Evolutionary conservation across 2,113 vertebrate genomes (phyloP).

Genomic region (Elephantulus edwardii): DNA sequence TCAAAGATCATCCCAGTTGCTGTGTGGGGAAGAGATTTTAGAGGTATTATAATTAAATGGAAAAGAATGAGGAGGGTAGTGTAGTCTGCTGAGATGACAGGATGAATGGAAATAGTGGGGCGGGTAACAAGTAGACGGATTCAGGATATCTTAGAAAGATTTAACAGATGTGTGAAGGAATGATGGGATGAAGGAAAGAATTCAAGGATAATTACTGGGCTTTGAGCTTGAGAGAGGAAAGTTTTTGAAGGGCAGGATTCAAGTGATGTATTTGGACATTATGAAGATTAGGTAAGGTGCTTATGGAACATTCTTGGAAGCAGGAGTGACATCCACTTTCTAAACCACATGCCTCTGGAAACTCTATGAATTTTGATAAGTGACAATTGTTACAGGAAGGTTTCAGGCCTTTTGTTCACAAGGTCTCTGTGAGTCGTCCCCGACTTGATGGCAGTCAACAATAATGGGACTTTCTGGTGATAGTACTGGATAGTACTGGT

Average conservation of each 20-base stretch:
- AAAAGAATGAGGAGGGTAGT: neutral
- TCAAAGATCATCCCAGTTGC: neutral
- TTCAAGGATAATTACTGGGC: neutral
- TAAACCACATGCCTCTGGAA: no score
- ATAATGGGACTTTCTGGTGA: no score
- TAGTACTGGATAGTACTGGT: no score
- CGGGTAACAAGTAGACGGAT: neutral
- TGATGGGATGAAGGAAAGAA: neutral
- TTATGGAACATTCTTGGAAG: no score
- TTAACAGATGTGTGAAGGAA: neutral
- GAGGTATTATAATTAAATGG: neutral
- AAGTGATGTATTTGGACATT: neutral
- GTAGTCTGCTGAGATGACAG: neutral
- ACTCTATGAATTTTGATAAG: no score
- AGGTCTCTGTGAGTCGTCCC: no score
- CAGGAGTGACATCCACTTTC: no score
- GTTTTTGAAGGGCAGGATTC: no score
- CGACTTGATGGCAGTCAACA: no score
- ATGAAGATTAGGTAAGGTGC: no score
- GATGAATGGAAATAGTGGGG: neutral
- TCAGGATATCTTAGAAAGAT: neutral
- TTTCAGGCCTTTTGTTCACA: no score
- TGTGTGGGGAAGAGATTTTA: neutral
- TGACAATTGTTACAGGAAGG: no score
- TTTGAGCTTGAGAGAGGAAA: conserved; percentile 11